Conservation (phyloP, 2,888 invertebrate species). For the Mythimna lalbum region DNA sequence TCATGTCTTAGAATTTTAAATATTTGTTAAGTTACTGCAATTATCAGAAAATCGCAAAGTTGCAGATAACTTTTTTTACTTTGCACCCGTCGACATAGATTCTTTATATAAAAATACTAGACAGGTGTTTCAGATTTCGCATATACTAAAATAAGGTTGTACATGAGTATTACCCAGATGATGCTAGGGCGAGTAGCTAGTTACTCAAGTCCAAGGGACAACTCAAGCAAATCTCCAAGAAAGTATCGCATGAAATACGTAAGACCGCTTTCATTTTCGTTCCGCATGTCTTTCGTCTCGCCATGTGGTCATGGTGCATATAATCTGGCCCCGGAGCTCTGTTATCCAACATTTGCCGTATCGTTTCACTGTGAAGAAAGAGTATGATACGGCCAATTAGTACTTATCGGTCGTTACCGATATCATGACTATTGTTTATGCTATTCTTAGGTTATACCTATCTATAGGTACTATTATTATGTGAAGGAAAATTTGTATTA, state of each 20-base stretch:
- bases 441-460: neutral
- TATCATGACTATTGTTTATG: conserved; percentile 4
- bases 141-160: no score
- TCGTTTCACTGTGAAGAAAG: conserved; percentile 27
- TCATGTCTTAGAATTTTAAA: no score
- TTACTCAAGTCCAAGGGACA: neutral
- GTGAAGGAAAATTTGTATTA: no score
- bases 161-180: no score
- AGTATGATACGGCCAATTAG: conserved; percentile 37
- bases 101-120: no score
- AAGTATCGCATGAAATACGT: conserved; percentile 10
- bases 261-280: conserved; percentile 32
- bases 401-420: conserved; percentile 25
- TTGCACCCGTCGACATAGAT: no score
- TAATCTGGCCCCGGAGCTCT: conserved; percentile 35
- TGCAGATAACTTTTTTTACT: no score
- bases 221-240: conserved; percentile 2
- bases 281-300: conserved; percentile 29
- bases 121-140: no score
- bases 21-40: no score
- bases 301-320: conserved; percentile 32
- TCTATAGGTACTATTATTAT: no score
- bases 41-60: no score
- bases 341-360: conserved; percentile 23
- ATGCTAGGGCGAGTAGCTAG: no score